These are phyloP conservation scores for Tragopan temminckii DNA, from an alignment of 2,797 vertebrate species.

Conservation along the genomic window DNA sequence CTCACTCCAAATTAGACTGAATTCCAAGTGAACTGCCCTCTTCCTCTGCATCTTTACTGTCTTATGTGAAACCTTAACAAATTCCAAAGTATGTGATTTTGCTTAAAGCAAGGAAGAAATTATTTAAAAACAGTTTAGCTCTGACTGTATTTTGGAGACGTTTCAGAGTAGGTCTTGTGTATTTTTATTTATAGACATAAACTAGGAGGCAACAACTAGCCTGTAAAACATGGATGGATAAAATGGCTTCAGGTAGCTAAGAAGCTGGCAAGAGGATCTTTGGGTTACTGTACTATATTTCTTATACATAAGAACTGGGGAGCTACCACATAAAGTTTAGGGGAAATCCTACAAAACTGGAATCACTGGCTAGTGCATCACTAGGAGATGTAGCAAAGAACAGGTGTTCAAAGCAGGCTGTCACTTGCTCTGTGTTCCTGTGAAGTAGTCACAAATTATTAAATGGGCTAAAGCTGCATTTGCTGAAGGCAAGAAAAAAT, in stretches of 20 bases:
- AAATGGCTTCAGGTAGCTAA: neutral
- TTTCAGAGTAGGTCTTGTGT: neutral
- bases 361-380: neutral
- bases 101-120: neutral
- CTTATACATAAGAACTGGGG: neutral
- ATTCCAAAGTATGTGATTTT: neutral
- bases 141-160: neutral
- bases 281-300: neutral
- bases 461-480: neutral
- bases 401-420: neutral
- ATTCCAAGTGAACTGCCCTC: neutral
- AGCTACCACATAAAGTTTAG: neutral
- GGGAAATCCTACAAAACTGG: neutral
- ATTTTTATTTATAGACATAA: neutral
- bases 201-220: neutral
- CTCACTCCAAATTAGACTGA: neutral
- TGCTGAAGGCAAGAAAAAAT: neutral
- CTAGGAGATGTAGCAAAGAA: neutral
- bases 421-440: neutral
- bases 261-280: neutral
- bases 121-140: neutral
- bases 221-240: neutral
- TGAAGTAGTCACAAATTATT: neutral
- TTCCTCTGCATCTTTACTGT: neutral
- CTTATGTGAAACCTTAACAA: neutral